A percentile compares a stretch with the other conserved stretches of the same genome.
These are phyloP conservation scores for Myotis findleyi DNA, from an alignment of 2,797 vertebrate genomes.

Conservation along the genomic window DNA sequence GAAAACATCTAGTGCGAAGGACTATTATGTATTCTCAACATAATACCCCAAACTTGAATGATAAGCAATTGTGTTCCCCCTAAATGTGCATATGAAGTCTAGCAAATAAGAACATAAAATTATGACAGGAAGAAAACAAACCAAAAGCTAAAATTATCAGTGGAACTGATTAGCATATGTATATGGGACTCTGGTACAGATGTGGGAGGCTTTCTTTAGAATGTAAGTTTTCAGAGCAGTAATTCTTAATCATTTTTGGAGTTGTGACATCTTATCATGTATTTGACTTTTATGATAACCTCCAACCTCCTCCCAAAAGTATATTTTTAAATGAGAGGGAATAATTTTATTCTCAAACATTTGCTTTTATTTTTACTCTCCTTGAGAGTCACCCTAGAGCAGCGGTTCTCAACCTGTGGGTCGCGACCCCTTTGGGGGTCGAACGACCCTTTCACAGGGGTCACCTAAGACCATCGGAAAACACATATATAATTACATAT, in stretches of 20 bases:
- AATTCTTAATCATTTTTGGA: constrained; percentile 72
- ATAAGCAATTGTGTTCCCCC: constrained; percentile 53
- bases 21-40: constrained; percentile 61
- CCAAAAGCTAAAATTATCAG: constrained; percentile 80
- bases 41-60: constrained; percentile 60
- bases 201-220: constrained; percentile 80
- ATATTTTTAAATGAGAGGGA: constrained; percentile 71
- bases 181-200: constrained; percentile 78
- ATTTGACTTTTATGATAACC: constrained; percentile 74
- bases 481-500: no score
- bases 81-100: constrained; percentile 73
- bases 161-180: constrained; percentile 79
- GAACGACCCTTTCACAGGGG: no score
- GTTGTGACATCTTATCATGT: constrained; percentile 76
- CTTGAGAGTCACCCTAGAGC: constrained; percentile 50
- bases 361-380: constrained; percentile 75
- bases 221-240: constrained; percentile 70
- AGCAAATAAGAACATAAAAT: constrained; percentile 77
- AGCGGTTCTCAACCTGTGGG: no score
- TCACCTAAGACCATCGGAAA: no score
- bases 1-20: constrained; percentile 28
- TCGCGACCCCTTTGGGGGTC: no score
- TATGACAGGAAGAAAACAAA: constrained; percentile 82
- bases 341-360: constrained; percentile 67
- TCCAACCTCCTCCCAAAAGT: constrained; percentile 48